phyloP scores from a whole-genome alignment of 2,797 vertebrate species.

The Antennarius maculatus region DNA sequence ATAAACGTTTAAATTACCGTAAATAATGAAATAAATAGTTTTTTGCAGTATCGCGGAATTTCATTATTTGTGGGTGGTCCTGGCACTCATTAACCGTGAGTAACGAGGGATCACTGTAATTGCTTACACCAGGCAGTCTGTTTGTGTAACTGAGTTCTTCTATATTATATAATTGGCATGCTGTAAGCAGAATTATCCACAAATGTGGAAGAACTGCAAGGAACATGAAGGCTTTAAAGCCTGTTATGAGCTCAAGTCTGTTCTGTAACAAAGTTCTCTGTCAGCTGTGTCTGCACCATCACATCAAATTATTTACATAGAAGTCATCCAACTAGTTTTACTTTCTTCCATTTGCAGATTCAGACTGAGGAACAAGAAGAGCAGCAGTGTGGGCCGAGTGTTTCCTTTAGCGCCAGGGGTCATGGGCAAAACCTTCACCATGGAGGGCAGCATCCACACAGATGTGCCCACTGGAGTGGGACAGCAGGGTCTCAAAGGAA shows the following conservation, averaged over 20 bases:
- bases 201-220: background rate
- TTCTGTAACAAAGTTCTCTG: background rate
- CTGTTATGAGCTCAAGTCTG: background rate
- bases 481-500: conserved; percentile 76
- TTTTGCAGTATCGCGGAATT: too few relatives aligned
- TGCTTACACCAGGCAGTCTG: background rate
- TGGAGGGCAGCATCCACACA: conserved; percentile 73
- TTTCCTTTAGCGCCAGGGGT: conserved; percentile 81
- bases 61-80: too few relatives aligned
- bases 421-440: conserved; percentile 85
- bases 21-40: too few relatives aligned
- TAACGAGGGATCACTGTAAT: too few relatives aligned
- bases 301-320: background rate
- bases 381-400: conserved; percentile 83
- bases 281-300: background rate
- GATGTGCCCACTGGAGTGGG: conserved; percentile 70
- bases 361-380: conserved; percentile 95
- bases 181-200: background rate
- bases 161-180: background rate
- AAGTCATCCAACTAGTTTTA: background rate
- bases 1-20: too few relatives aligned
- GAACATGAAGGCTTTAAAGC: background rate
- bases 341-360: conserved; percentile 77
- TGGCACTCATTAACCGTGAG: too few relatives aligned
- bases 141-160: background rate